Evolutionary conservation across 2,888 invertebrate genomes (phyloP), one percentile per base, ranked within the genome.

Genomic region (Drosophila ezoana): DNA sequence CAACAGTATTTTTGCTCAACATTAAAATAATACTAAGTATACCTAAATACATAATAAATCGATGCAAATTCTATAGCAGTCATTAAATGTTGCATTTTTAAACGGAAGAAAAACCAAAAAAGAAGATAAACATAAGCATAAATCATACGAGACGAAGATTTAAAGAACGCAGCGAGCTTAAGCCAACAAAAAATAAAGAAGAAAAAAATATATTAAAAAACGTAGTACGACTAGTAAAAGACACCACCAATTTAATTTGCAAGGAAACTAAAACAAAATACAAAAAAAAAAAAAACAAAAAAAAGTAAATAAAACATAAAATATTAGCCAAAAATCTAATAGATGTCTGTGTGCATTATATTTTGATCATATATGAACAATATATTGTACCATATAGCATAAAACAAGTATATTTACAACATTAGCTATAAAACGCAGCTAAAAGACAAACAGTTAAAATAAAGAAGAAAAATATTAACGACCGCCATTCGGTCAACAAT

Each of bases 201-300:
- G 53, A 57, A 52, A 10, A 28, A 28, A 48, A 48, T 32, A 48
- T 4, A 48, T 28, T 28, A 28, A 28, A 13, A 72, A 87, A 77
- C 61, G 78, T 80, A 89, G 81, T 79, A 86, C 84, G 84, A 89
- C 60, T 80, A 87, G 83, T 77, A 89, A 90, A 90, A 86, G 88
- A 90, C 90, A 90, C 89, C 90, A 90, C 84, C 90, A 90, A 90
- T 83, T 84, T 78, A 87, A 83, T 81, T 80, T 82, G 74, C 76
- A 65, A 41, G 68, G 57, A 63, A 56, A 53, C 35, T 52, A 47
- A 59, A 14, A 14, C 18, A 14, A 54, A 64, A 48, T 8, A 18
- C 18, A 53, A n/a, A 28, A 41, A 56, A 35, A 51, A 32, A 45
- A 70, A 32, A 45, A n/a, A n/a, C n/a, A n/a, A 53, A n/a, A 28